Base-by-base conservation (phyloP, 2,888 invertebrate genomes). In the Ochropleura leucogaster region DNA sequence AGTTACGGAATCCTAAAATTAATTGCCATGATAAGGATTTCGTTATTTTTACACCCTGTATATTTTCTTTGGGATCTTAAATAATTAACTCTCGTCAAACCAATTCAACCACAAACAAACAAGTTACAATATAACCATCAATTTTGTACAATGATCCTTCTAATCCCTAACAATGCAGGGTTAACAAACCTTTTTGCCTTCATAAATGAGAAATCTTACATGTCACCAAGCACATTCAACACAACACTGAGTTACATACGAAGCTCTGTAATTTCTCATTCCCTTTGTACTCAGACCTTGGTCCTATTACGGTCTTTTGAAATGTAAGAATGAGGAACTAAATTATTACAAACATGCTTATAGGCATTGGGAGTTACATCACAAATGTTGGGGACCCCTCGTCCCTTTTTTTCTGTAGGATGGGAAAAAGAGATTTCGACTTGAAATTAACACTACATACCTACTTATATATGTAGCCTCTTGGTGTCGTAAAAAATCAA, bases 241-340 rank as follows among this genome's bases (percentile, higher is more conserved):
- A 47, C 53, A 47, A 51, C 46, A 80, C 30, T 55, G 30, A 69
- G 57, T 30, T 60, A 66, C 55, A 49, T 18, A 51, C 1, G 30
- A 69, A 81, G 68, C 63, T 55, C n/a, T 59, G 68, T 81, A 72
- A 77, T 77, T 73, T 77, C 30, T 60, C 57, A 62, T 47, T 57
- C 68, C 30, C 73, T 82, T 74, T 81, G 68, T 71, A 53, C 12
- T 20, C 7, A 49, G 57, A 57, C 72, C 68, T 82, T 72, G 74
- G 55, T 0, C 20, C 60, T 60, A 63, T 72, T 74, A 57, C 14
- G 10, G 47, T 16, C 67, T 74, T 79, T 70, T 67, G 70, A n/a
- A 30, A 30, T 3, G 30, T 30, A 30, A 12, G 60, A 49, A 42
- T 5, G 51, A n/a, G 66, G 64, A 68, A 74, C 68, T 53, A 68